Percentiles rank a stretch among this genome's conserved stretches.
These are phyloP conservation scores for Pseudochirops corinnae DNA, from an alignment of 2,797 vertebrate genomes.

Conservation along the genomic window DNA sequence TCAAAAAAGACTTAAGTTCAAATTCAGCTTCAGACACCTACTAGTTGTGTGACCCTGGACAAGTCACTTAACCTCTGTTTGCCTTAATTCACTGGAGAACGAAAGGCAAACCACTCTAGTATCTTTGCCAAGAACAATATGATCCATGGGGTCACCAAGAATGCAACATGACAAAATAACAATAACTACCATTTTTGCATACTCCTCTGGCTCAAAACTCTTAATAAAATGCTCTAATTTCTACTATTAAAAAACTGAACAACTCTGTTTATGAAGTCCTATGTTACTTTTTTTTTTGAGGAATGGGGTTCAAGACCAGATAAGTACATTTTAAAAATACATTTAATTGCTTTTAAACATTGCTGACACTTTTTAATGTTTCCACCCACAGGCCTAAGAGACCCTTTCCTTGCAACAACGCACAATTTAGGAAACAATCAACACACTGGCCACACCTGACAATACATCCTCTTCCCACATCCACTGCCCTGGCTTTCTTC, in stretches of 20 bases:
- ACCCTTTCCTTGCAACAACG: neutral
- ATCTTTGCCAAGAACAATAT: neutral
- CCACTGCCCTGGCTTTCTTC: neutral
- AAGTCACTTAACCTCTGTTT: neutral
- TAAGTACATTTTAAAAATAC: neutral
- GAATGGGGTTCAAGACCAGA: neutral
- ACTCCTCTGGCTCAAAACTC: neutral
- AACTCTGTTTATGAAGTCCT: neutral
- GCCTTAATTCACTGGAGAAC: neutral
- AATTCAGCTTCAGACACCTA: neutral
- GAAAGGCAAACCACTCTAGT: neutral
- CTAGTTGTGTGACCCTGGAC: neutral
- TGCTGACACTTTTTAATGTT: neutral
- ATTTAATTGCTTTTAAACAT: neutral
- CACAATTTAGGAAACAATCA: neutral
- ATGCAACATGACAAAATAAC: neutral
- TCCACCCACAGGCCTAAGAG: neutral
- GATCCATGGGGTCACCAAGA: neutral
- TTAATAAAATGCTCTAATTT: neutral
- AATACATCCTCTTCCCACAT: neutral
- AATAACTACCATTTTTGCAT: neutral
- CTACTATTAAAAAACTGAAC: neutral
- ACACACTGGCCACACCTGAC: neutral
- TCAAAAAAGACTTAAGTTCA: neutral
- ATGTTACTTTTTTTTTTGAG: neutral